These are phyloP conservation scores for Trissonchulus latispiculum DNA, from an alignment of 2,888 invertebrate species.

Conservation along the genomic window DNA sequence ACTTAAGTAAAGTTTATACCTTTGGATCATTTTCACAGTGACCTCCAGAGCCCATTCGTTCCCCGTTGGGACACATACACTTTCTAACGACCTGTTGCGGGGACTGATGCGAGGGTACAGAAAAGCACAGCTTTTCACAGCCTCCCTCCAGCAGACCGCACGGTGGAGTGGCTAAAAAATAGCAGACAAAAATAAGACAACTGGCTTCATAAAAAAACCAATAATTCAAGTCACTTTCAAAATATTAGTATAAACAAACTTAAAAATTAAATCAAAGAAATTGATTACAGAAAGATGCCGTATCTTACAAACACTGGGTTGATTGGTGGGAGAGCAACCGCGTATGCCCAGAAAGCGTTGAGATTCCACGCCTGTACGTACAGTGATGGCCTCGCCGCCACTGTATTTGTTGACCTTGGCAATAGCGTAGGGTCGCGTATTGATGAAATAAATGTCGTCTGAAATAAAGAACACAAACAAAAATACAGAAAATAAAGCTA, in stretches of 20 bases:
- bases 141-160: slow-evolving; percentile 74
- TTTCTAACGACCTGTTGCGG: slow-evolving; percentile 46
- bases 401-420: slow-evolving; percentile 75
- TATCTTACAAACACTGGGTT: slow-evolving; percentile 48
- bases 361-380: slow-evolving; percentile 36
- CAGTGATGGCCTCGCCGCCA: slow-evolving; percentile 50
- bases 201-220: no score
- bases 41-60: slow-evolving; percentile 53
- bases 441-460: slow-evolving; percentile 90
- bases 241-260: no score
- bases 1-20: no score
- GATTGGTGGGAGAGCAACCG: slow-evolving; percentile 47
- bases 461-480: no score
- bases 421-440: slow-evolving; percentile 91
- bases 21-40: not conserved
- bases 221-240: no score
- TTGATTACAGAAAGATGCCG: no score
- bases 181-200: no score
- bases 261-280: no score
- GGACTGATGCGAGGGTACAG: slow-evolving; percentile 29
- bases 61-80: slow-evolving; percentile 89
- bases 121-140: slow-evolving; percentile 87
- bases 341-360: slow-evolving; percentile 37
- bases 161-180: slow-evolving; percentile 60
- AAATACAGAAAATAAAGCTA: no score